A percentile compares a stretch with the other conserved stretches of the same genome.
Evolutionary conservation across 1,140 invertebrate genomes (phyloP).

Genomic region (Scaptomyza montana): DNA sequence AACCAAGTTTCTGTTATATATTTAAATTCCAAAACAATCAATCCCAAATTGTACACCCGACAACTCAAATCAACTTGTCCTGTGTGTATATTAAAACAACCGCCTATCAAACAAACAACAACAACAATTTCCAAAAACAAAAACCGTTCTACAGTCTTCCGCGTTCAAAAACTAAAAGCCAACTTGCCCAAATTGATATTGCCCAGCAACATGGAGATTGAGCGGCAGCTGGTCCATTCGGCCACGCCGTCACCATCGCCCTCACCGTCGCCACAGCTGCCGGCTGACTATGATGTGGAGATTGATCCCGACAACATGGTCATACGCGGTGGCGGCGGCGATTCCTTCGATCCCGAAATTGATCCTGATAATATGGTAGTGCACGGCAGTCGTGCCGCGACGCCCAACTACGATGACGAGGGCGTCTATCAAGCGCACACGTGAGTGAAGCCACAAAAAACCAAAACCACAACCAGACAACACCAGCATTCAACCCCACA

Average conservation of each 20-base stretch:
- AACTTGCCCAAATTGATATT: slow-evolving; percentile 83
- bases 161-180: slow-evolving; percentile 82
- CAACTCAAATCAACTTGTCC: slow-evolving; percentile 49
- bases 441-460: slow-evolving; percentile 71
- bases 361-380: slow-evolving; percentile 82
- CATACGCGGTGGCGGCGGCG: slow-evolving; percentile 71
- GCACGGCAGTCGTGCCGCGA: slow-evolving; percentile 76
- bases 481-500: not conserved
- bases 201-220: slow-evolving; percentile 76
- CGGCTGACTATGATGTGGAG: slow-evolving; percentile 78
- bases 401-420: slow-evolving; percentile 73
- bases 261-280: slow-evolving; percentile 76
- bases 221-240: slow-evolving; percentile 49
- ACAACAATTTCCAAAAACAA: slow-evolving; percentile 22
- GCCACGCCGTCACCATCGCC: slow-evolving; percentile 70
- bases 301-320: slow-evolving; percentile 82
- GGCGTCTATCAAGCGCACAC: slow-evolving; percentile 82
- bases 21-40: slow-evolving; percentile 34
- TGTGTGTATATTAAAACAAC: slow-evolving; percentile 64
- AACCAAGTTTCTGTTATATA: slow-evolving; percentile 77
- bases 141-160: slow-evolving; percentile 68
- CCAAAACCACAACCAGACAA: slow-evolving; percentile 10
- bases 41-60: slow-evolving; percentile 3
- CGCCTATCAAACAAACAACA: slow-evolving; percentile 30
- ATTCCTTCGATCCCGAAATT: slow-evolving; percentile 72